Percentiles rank a stretch among this genome's conserved stretches.
These are phyloP conservation scores for Euspilapteryx auroguttella DNA, from an alignment of 2,888 invertebrate genomes.

Conservation along the genomic window DNA sequence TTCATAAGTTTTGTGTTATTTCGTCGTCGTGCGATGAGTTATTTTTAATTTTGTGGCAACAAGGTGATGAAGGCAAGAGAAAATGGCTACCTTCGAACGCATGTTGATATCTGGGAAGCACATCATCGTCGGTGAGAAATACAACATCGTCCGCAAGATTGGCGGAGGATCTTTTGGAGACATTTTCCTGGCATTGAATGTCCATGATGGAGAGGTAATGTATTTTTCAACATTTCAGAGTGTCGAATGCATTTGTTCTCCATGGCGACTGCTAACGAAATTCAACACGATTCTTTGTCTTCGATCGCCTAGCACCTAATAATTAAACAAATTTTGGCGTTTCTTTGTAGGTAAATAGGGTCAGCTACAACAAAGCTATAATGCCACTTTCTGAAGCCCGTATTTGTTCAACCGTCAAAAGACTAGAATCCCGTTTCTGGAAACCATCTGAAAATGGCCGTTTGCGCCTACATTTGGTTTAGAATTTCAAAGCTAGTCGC, in stretches of 20 bases:
- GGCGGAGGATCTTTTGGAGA: conserved; percentile 99
- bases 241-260: too few species aligned
- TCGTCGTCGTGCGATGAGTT: conserved; percentile 36
- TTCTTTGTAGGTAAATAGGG: too few species aligned
- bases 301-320: too few species aligned
- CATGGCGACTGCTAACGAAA: too few species aligned
- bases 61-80: conserved; percentile 50
- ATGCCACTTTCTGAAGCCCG: too few species aligned
- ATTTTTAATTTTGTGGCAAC: conserved; percentile 38
- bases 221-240: too few species aligned
- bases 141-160: conserved; percentile 94
- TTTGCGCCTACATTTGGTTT: conserved; percentile 21
- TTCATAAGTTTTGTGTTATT: conserved; percentile 31
- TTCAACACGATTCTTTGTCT: too few species aligned
- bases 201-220: conserved; percentile 87
- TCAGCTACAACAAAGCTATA: too few species aligned
- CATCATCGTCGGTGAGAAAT: conserved; percentile 78
- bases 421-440: too few species aligned
- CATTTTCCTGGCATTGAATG: conserved; percentile 94
- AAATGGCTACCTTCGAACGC: conserved; percentile 54
- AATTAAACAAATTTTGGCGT: too few species aligned
- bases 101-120: conserved; percentile 42
- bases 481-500: too few species aligned
- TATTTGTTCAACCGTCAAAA: too few species aligned
- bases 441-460: conserved; percentile 48